phyloP scores from a whole-genome alignment of 2,888 invertebrate genomes.

The Bombylius major region DNA sequence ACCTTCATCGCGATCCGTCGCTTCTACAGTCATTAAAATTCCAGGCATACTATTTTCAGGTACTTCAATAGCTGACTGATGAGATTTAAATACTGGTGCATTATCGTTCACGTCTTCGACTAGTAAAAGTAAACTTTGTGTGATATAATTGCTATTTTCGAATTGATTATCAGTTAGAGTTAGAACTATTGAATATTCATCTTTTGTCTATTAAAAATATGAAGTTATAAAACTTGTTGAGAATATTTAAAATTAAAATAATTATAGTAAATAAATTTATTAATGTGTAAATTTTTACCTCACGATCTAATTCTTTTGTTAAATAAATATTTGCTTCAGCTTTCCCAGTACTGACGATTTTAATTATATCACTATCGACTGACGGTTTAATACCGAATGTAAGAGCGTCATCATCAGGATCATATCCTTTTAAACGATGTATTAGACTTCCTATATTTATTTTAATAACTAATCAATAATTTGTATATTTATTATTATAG shows the following conservation, averaged over 20 bases:
- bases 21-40: constrained; percentile 67
- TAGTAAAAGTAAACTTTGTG: constrained; percentile 74
- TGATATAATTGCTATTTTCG: constrained; percentile 76
- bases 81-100: constrained; percentile 74
- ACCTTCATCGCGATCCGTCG: constrained; percentile 81
- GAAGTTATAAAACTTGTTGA: neutral
- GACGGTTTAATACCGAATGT: constrained; percentile 72
- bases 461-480: neutral
- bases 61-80: constrained; percentile 68
- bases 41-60: constrained; percentile 68
- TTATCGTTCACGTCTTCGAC: constrained; percentile 91
- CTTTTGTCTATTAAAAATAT: constrained; percentile 50
- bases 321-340: constrained; percentile 80
- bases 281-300: constrained; percentile 42
- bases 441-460: constrained; percentile 55
- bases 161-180: constrained; percentile 80
- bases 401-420: constrained; percentile 74
- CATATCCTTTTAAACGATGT: constrained; percentile 67
- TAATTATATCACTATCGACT: constrained; percentile 68
- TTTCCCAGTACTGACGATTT: constrained; percentile 65
- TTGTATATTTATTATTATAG: neutral
- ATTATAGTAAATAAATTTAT: too few relatives aligned
- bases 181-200: constrained; percentile 78
- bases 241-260: neutral
- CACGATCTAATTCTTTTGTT: constrained; percentile 80